Conservation (phyloP, 64 coral and sea anemone genomes). For the Pocillopora damicornis region DNA sequence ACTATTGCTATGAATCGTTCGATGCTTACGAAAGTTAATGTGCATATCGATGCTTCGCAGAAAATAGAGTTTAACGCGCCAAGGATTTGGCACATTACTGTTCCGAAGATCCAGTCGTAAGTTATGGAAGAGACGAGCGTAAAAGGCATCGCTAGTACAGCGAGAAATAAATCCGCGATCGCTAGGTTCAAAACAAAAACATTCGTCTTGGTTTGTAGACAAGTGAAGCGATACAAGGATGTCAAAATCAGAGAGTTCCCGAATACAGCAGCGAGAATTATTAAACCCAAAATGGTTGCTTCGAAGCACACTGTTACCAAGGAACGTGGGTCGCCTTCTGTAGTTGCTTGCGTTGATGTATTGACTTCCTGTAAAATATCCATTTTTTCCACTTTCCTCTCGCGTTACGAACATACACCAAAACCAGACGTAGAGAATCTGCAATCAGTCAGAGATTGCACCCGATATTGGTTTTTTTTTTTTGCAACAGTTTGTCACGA, state of each 20-base stretch:
- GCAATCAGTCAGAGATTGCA: not conserved
- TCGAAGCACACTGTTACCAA: slow-evolving; percentile 10
- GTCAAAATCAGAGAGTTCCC: slow-evolving; percentile 69
- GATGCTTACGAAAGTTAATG: slow-evolving; percentile 67
- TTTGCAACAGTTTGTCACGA: no score
- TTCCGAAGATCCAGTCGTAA: slow-evolving; percentile 59
- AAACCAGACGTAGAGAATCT: not conserved
- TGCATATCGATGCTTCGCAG: slow-evolving; percentile 65
- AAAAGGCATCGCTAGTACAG: slow-evolving; percentile 75
- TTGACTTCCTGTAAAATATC: not conserved
- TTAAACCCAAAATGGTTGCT: slow-evolving; percentile 37
- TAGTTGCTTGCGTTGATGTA: not conserved
- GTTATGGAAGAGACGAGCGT: slow-evolving; percentile 63
- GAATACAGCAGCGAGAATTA: slow-evolving; percentile 38
- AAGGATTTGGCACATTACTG: slow-evolving; percentile 57
- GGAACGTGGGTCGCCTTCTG: slow-evolving; percentile 5
- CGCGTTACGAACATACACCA: not conserved
- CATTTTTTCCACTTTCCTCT: not conserved
- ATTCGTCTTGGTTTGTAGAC: slow-evolving; percentile 79
- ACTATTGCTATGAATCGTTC: slow-evolving; percentile 79
- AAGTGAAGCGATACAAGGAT: slow-evolving; percentile 50
- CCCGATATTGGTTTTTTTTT: no score
- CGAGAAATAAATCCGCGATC: slow-evolving; percentile 69
- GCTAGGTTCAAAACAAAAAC: slow-evolving; percentile 76
- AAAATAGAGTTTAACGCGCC: slow-evolving; percentile 69